Evolutionary conservation across 2,113 vertebrate genomes (phyloP).

Genomic region (Gobio gobio): DNA sequence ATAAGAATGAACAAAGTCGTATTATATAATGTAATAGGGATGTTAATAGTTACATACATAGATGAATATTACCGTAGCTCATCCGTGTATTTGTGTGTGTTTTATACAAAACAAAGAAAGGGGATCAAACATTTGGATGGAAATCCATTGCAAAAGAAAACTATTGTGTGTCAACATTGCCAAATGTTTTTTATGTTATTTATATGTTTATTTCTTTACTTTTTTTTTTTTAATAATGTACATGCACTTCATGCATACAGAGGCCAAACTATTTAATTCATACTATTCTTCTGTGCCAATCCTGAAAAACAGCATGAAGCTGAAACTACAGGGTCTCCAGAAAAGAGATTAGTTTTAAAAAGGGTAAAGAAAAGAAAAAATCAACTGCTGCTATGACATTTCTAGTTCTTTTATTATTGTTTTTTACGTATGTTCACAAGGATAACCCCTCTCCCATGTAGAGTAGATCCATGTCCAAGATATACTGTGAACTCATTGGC

Average conservation of each 20-base stretch:
- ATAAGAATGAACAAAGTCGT: conserved; percentile 47
- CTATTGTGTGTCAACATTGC: conserved; percentile 67
- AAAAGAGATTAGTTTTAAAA: conserved; percentile 16
- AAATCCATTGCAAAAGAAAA: conserved; percentile 43
- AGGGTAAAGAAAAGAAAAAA: conserved; percentile 23
- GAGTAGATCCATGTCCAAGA: not conserved
- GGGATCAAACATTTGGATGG: conserved; percentile 41
- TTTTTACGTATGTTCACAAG: not conserved
- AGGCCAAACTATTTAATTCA: conserved; percentile 64
- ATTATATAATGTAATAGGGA: conserved; percentile 56
- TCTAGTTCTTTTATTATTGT: conserved; percentile 31
- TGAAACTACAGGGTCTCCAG: conserved; percentile 40
- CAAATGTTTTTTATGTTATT: conserved; percentile 73
- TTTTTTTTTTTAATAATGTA: conserved; percentile 61
- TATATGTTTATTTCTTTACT: conserved; percentile 66
- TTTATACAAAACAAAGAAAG: conserved; percentile 47
- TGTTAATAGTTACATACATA: conserved; percentile 62
- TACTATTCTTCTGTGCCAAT: conserved; percentile 75
- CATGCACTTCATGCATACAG: conserved; percentile 63
- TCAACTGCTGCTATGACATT: conserved; percentile 39
- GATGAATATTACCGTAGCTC: conserved; percentile 59
- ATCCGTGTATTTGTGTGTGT: conserved; percentile 59
- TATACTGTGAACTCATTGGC: conserved; percentile 1
- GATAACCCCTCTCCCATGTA: not conserved
- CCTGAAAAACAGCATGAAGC: conserved; percentile 22